Conservation (phyloP, 2,797 vertebrate species). For the Sternarchorhynchus goeldii region DNA sequence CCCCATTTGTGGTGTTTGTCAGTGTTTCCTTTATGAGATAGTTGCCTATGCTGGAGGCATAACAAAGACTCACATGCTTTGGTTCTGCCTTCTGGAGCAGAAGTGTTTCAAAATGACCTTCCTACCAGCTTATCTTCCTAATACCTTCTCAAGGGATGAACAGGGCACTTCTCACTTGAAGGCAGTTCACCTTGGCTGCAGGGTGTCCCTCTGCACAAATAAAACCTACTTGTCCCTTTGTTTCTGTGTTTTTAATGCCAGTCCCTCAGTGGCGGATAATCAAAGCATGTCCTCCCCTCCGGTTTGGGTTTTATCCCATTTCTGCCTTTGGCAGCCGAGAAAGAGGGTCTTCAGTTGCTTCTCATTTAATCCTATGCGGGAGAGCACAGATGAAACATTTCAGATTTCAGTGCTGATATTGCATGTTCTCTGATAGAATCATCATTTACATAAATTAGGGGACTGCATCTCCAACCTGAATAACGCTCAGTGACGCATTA, state of each 20-base stretch:
- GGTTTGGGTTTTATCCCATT: slow-evolving; percentile 44
- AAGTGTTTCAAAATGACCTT: slow-evolving; percentile 27
- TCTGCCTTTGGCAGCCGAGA: slow-evolving; percentile 34
- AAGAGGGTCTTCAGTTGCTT: slow-evolving; percentile 20
- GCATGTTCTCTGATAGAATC: slow-evolving; percentile 67
- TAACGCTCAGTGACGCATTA: slow-evolving; percentile 46
- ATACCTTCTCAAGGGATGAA: not conserved
- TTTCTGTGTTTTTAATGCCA: slow-evolving; percentile 32
- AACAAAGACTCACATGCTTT: slow-evolving; percentile 14
- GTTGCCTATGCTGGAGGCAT: slow-evolving; percentile 26
- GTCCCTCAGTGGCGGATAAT: slow-evolving; percentile 42
- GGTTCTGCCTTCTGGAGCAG: not conserved
- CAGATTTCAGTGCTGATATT: slow-evolving; percentile 61
- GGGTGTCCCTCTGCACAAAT: not conserved
- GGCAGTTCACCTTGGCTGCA: slow-evolving; percentile 10
- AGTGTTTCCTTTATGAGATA: slow-evolving; percentile 21
- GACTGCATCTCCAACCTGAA: slow-evolving; percentile 53
- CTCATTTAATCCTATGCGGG: slow-evolving; percentile 64
- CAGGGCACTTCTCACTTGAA: not conserved
- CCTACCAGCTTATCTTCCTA: slow-evolving; percentile 29
- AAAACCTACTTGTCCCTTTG: slow-evolving; percentile 23
- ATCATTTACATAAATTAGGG: slow-evolving; percentile 76
- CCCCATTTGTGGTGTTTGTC: slow-evolving; percentile 18
- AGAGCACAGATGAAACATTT: slow-evolving; percentile 74
- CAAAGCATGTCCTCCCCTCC: slow-evolving; percentile 46